A percentile compares a stretch with the other conserved stretches of the same genome.
These are phyloP conservation scores for Machimus rusticus DNA, from an alignment of 2,888 invertebrate species.

Conservation along the genomic window DNA sequence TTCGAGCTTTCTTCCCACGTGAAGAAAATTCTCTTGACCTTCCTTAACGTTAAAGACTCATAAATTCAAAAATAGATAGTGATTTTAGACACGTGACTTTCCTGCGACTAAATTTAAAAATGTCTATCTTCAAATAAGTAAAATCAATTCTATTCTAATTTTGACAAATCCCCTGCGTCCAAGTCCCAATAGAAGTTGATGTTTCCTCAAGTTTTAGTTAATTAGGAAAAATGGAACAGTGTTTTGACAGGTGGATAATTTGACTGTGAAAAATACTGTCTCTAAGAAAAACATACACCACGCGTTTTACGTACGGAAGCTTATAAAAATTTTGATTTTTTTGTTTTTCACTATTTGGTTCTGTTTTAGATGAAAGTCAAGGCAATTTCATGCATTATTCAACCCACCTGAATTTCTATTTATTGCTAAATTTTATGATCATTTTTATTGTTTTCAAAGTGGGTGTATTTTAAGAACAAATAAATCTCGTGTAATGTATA, in stretches of 20 bases:
- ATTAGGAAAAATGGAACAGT: neutral
- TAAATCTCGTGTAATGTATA: neutral
- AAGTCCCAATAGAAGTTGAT: neutral
- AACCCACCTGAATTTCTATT: neutral
- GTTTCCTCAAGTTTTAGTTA: neutral
- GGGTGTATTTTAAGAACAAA: neutral
- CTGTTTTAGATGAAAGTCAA: neutral
- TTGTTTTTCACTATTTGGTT: neutral
- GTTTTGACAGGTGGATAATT: neutral
- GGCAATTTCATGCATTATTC: neutral
- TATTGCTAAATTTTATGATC: neutral
- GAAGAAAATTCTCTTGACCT: neutral
- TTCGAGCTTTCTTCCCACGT: neutral
- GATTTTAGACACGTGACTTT: neutral
- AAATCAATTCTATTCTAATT: neutral
- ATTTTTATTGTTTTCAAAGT: neutral
- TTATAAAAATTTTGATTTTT: neutral
- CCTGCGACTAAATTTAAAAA: neutral
- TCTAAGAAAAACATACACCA: neutral
- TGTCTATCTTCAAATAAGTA: neutral
- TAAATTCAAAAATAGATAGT: neutral
- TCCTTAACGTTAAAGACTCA: neutral
- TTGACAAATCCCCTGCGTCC: neutral
- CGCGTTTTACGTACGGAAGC: neutral
- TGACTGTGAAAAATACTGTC: neutral